Conservation (phyloP, 1,140 invertebrate genomes). For the Drosophila lowei region DNA sequence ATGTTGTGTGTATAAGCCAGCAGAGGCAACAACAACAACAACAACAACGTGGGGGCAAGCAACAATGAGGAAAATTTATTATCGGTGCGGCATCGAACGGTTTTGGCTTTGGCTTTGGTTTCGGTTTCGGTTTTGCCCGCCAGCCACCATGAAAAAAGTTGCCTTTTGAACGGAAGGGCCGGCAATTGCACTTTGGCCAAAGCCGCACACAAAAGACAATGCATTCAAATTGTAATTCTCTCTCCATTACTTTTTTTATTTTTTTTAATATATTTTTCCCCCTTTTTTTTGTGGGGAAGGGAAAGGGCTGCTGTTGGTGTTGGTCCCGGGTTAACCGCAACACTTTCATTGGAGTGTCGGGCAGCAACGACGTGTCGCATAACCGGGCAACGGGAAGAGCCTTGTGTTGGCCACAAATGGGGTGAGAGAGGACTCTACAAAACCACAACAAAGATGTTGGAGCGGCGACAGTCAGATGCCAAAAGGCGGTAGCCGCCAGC, state of each 20-base stretch:
- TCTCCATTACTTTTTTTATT: constrained; percentile 34
- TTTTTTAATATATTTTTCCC: constrained; percentile 1
- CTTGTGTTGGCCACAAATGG: constrained; percentile 11
- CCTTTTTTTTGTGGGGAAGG: neutral
- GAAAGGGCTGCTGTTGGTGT: no score
- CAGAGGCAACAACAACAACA: constrained; percentile 42
- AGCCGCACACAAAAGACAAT: constrained; percentile 55
- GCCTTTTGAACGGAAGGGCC: constrained; percentile 68
- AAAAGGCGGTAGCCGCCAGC: constrained; percentile 34
- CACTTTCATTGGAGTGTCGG: constrained; percentile 42
- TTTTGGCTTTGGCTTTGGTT: constrained; percentile 61
- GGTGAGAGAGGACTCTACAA: constrained; percentile 10
- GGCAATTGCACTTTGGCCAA: constrained; percentile 46
- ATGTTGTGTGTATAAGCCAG: constrained; percentile 69
- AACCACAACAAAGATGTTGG: constrained; percentile 44
- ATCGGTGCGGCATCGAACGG: constrained; percentile 74
- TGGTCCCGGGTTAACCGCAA: constrained; percentile 28
- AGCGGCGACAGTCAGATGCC: constrained; percentile 2
- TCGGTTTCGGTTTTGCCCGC: constrained; percentile 32
- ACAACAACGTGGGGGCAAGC: constrained; percentile 49
- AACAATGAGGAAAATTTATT: constrained; percentile 80
- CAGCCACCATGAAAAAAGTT: constrained; percentile 52
- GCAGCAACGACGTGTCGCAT: constrained; percentile 37
- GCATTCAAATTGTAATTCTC: constrained; percentile 67
- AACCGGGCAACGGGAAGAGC: constrained; percentile 33